Percentiles rank a stretch among this genome's conserved stretches.
Conservation (phyloP, 2,797 vertebrate genomes). For the Lycodopsis pacificus region DNA sequence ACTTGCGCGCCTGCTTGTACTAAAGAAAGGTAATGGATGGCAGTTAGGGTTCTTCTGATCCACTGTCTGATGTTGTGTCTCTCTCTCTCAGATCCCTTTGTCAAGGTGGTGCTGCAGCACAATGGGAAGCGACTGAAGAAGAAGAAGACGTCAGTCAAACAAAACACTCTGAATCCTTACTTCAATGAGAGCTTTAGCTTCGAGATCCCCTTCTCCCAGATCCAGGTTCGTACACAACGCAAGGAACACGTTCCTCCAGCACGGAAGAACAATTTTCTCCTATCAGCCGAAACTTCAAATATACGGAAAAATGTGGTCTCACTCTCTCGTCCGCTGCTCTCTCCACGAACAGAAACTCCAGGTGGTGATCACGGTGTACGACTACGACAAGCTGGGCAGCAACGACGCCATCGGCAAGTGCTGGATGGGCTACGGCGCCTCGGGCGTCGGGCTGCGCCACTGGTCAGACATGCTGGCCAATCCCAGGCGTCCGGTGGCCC, state of each 20-base stretch:
- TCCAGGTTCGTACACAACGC: conserved; percentile 83
- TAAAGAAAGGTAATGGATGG: background rate
- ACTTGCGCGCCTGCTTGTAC: background rate
- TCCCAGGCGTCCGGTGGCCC: conserved; percentile 91
- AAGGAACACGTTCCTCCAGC: background rate
- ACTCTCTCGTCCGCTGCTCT: background rate
- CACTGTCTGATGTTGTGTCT: background rate
- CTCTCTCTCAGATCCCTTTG: conserved; percentile 87
- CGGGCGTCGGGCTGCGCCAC: conserved; percentile 89
- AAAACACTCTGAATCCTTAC: conserved; percentile 94
- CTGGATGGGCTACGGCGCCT: conserved; percentile 88
- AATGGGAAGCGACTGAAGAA: conserved; percentile 91
- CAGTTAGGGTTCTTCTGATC: background rate
- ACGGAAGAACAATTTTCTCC: background rate
- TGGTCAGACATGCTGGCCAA: conserved; percentile 96
- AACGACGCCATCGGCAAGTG: conserved; percentile 93
- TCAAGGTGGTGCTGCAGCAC: conserved; percentile 92
- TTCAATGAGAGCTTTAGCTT: conserved; percentile 96
- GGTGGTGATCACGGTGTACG: conserved; percentile 90
- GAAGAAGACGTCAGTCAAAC: conserved; percentile 94
- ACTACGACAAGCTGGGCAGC: conserved; percentile 94
- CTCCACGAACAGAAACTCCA: conserved; percentile 87
- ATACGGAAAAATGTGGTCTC: background rate
- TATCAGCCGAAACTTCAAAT: background rate
- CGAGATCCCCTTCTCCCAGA: conserved; percentile 93